These are phyloP conservation scores for Aphelenchoides fujianensis DNA, from an alignment of 1,140 invertebrate genomes.

Conservation along the genomic window DNA sequence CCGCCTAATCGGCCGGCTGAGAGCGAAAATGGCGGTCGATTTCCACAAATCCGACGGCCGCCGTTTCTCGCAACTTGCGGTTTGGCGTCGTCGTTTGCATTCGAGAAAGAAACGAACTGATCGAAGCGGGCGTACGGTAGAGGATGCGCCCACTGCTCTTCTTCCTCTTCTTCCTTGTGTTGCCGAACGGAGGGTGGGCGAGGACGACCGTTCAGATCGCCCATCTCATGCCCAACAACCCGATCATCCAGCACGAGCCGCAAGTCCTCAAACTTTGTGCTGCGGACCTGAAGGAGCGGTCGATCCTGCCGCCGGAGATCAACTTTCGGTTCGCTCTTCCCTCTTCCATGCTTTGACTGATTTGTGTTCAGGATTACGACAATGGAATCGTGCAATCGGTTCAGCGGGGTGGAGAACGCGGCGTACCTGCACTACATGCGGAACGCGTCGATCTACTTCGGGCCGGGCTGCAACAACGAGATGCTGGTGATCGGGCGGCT, in stretches of 20 bases:
- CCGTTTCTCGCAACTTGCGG: no score
- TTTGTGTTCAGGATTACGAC: conserved; percentile 50
- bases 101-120: no score
- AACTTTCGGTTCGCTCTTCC: conserved; percentile 41
- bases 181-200: not conserved
- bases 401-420: conserved; percentile 59
- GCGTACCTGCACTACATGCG: conserved; percentile 59
- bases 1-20: no score
- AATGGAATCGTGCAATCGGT: conserved; percentile 61
- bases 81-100: no score
- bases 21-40: no score
- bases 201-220: conserved; percentile 51
- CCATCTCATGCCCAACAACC: conserved; percentile 57
- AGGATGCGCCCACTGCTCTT: no score
- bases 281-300: conserved; percentile 52
- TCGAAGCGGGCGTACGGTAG: no score
- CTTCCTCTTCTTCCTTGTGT: not conserved
- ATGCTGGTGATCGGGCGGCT: conserved; percentile 61
- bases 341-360: not conserved
- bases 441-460: conserved; percentile 61
- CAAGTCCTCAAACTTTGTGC: conserved; percentile 52
- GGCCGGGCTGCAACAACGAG: conserved; percentile 62
- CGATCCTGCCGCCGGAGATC: conserved; percentile 56
- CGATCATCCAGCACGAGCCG: conserved; percentile 55
- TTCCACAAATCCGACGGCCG: no score